A percentile compares a stretch with the other conserved stretches of the same genome.
phyloP scores from a whole-genome alignment of 2,113 vertebrate genomes.

The Telmatochromis sp. region DNA sequence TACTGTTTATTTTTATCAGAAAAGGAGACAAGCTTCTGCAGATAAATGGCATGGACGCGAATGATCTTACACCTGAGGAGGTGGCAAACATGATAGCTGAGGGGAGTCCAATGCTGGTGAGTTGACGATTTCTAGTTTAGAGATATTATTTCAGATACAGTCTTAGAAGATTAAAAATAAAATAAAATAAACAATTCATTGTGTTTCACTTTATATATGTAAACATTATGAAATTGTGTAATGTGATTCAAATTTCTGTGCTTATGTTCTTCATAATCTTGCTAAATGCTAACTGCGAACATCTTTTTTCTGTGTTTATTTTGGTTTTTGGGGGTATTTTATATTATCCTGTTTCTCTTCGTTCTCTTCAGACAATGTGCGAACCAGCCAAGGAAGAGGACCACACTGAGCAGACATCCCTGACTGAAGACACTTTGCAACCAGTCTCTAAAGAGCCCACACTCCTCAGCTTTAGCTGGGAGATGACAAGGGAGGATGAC shows the following conservation, averaged over 20 bases:
- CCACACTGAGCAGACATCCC: background rate
- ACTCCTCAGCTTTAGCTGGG: slow-evolving; percentile 38
- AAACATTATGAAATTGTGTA: background rate
- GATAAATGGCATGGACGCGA: slow-evolving; percentile 50
- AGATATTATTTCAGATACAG: background rate
- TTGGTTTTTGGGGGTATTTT: background rate
- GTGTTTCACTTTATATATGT: background rate
- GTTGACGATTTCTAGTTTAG: background rate
- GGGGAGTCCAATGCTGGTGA: slow-evolving; percentile 59
- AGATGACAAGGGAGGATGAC: slow-evolving; percentile 41
- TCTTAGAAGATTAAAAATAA: background rate
- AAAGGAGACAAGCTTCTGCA: slow-evolving; percentile 65
- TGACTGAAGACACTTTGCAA: background rate
- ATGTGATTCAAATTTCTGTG: background rate
- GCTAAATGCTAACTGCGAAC: background rate
- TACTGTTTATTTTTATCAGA: background rate
- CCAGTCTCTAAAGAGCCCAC: slow-evolving; percentile 40
- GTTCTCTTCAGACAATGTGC: slow-evolving; percentile 57
- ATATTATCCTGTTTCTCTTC: background rate
- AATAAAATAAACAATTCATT: background rate
- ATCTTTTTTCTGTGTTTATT: background rate
- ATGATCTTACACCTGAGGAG: slow-evolving; percentile 49
- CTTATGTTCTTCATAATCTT: background rate
- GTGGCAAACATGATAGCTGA: slow-evolving; percentile 44
- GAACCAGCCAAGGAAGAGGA: background rate